These are phyloP conservation scores for Cybosia mesomella DNA, from an alignment of 2,888 invertebrate genomes.

Conservation along the genomic window DNA sequence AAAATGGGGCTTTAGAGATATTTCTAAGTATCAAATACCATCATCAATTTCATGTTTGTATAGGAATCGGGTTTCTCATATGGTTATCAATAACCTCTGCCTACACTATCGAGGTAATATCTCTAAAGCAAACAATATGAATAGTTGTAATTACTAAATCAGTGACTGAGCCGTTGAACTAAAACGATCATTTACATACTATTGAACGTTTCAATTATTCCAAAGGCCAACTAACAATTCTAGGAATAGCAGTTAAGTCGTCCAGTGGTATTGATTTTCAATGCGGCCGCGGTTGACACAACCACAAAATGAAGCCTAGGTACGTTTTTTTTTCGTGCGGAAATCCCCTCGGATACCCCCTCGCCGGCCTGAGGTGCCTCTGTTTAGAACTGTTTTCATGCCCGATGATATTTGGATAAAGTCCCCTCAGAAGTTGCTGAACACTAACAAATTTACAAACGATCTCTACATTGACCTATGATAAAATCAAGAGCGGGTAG, in stretches of 20 bases:
- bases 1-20: too few species aligned
- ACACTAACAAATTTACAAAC: too few species aligned
- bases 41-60: too few species aligned
- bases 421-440: too few species aligned
- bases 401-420: not conserved
- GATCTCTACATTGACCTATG: too few species aligned
- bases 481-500: too few species aligned
- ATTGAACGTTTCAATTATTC: conserved; percentile 17
- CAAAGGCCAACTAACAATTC: conserved; percentile 17
- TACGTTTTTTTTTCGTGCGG: too few species aligned
- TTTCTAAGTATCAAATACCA: too few species aligned
- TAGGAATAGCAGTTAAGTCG: conserved; percentile 15
- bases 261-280: conserved; percentile 41
- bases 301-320: conserved; percentile 3
- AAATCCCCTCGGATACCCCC: too few species aligned
- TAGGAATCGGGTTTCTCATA: too few species aligned
- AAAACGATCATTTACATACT: conserved; percentile 20
- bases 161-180: conserved; percentile 2
- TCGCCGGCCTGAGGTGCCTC: too few species aligned
- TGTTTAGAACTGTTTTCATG: conserved; percentile 8
- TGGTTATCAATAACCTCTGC: not conserved
- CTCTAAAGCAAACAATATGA: not conserved
- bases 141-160: not conserved
- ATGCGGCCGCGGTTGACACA: conserved; percentile 32
- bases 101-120: not conserved